Conservation (phyloP, 64 coral and sea anemone species). For the Stichodactyla mertensii region DNA sequence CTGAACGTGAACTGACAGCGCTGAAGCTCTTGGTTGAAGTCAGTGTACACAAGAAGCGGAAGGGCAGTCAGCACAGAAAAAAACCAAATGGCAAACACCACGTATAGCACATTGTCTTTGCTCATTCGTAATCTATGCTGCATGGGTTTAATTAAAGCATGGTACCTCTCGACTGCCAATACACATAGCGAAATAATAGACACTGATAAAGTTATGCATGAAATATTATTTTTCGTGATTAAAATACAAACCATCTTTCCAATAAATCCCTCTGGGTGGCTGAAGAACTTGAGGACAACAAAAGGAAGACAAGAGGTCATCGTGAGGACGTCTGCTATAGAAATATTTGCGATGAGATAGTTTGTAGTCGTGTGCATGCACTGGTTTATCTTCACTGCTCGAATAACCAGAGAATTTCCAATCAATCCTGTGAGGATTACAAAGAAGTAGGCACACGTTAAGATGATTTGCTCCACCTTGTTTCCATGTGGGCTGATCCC, state of each 20-base stretch:
- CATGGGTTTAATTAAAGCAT: slow-evolving; percentile 22
- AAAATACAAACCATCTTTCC: slow-evolving; percentile 40
- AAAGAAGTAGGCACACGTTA: background rate
- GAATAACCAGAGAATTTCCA: slow-evolving; percentile 49
- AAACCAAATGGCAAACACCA: slow-evolving; percentile 21
- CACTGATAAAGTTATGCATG: background rate
- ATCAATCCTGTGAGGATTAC: slow-evolving; percentile 25
- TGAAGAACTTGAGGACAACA: slow-evolving; percentile 1
- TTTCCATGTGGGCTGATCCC: background rate
- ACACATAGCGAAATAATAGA: slow-evolving; percentile 18
- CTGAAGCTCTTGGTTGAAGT: slow-evolving; percentile 11
- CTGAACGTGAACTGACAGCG: slow-evolving; percentile 20
- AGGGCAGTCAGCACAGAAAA: background rate
- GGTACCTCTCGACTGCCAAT: slow-evolving; percentile 27
- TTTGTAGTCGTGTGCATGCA: slow-evolving; percentile 64
- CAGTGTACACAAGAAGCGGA: slow-evolving; percentile 8
- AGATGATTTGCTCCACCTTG: background rate
- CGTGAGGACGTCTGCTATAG: slow-evolving; percentile 34
- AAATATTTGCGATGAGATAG: slow-evolving; percentile 48
- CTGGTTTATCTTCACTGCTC: slow-evolving; percentile 21
- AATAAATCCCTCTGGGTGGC: background rate
- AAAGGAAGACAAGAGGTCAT: slow-evolving; percentile 33
- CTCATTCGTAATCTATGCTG: background rate
- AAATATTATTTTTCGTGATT: slow-evolving; percentile 26
- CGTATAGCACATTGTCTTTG: background rate